Base-by-base conservation (phyloP, 2,113 vertebrate species). In the Herpailurus yagouaroundi region DNA sequence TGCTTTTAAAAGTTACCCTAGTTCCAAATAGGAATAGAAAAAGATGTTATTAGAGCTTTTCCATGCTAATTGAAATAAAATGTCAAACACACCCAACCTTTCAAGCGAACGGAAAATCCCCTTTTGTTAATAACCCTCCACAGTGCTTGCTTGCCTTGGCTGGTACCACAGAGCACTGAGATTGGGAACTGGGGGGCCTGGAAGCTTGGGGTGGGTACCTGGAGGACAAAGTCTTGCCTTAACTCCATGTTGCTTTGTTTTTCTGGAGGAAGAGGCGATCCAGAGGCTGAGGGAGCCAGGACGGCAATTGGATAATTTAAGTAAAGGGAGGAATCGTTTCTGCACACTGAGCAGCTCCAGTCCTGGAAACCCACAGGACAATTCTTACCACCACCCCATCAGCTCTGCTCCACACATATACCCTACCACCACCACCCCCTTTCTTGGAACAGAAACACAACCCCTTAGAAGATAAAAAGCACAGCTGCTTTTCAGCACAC, bases 21-120 rank as follows among this genome's bases (percentile, higher is more conserved):
- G 66, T 60, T 94, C 76, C 81, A 52, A 48, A 81, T 29, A 92
- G 77, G 77, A 68, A 81, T 33, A 92, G 71, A 71, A 95, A 89
- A 97, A 27, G 45, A 88, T 50, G 16, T 64, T 89, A 92, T 88
- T 88, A 96, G 94, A 95, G 57, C 71, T 87, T 64, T 85, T 27
- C 69, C 71, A 81, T 13, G 3, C 25, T 64, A 80, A 87, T 89
- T 97, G 94, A 86, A 95, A 97, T 89, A 89, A 93, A 90, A 97
- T 73, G 69, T 48, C 7, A 83, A 92, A 77, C 87, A 98, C 60
- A 81, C 48, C 85, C 95, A 83, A 89, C 41, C 48, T 89, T 93
- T 96, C 86, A 48, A 71, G 33, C 69, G 77, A 85, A 93, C 0
- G 36, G 25, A 87, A 96, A 93, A 93, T 36, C 81, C 48, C 52